A percentile compares a stretch with the other conserved stretches of the same genome.
Evolutionary conservation across 2,113 vertebrate species (phyloP).

Genomic region (Brachyistius frenatus): DNA sequence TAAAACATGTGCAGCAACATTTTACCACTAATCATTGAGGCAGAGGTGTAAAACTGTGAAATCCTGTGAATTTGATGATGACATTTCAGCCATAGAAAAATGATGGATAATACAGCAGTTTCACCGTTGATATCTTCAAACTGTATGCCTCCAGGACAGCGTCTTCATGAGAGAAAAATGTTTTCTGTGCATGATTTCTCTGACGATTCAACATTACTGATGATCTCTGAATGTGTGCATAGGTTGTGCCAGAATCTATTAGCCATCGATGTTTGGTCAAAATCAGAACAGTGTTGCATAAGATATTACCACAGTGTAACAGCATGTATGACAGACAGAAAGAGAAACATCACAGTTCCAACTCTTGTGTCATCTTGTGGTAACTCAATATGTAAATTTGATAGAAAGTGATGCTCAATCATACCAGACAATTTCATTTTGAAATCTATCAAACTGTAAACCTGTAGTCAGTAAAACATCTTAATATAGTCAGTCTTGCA

Average conservation of each 20-base stretch:
- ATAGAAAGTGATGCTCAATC: no score
- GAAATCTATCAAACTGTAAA: constrained; percentile 8
- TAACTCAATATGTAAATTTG: not conserved
- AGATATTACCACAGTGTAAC: not conserved
- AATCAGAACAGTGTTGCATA: not conserved
- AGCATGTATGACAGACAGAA: not conserved
- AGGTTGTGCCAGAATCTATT: no score
- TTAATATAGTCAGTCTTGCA: constrained; percentile 27
- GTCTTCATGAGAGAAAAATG: no score
- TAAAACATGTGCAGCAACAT: not conserved
- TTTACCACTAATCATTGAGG: not conserved
- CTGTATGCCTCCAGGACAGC: no score
- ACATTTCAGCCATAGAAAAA: not conserved
- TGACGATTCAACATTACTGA: no score
- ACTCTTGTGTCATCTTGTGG: not conserved
- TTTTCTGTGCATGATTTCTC: no score
- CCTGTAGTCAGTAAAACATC: constrained; percentile 1
- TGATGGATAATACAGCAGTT: no score
- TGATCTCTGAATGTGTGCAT: no score
- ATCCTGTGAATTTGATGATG: not conserved
- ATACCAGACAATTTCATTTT: not conserved
- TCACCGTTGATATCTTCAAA: no score
- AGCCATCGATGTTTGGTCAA: not conserved
- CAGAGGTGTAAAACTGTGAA: not conserved
- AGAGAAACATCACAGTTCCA: not conserved